Evolutionary conservation across 1,140 invertebrate species (phyloP), one percentile per base, ranked within the genome.

Genomic region (Phenacoccus solenopsis): DNA sequence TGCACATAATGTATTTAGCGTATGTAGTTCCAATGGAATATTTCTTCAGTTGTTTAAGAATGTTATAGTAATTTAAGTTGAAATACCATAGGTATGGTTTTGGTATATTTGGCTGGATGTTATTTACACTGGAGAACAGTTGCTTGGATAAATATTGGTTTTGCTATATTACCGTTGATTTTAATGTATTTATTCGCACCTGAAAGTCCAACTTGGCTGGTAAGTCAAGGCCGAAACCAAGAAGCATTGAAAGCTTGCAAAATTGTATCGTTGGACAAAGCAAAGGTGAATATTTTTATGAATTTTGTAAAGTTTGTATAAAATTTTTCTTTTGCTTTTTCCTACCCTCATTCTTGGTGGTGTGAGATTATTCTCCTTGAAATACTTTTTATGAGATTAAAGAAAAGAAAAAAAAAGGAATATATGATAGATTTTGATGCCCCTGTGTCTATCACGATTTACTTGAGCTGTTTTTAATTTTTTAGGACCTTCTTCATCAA

Each of bases 181-280:
- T 79, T 83, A 75, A 77, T 84, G 16, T 79, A 82, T 75, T 69
- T 85, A 4, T 81, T 83, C 69, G 79, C 89, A 13, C 87, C 87
- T 0, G 89, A 90, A 79, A 88, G 87, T 70, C 89, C 89, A 1
- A 76, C 81, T 0, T 87, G 84, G 83, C 76, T 87, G 0, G 78
- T 86, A 0, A 80, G 81, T 0, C 83, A 83, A 72, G 84, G 82
- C 1, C 77, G 80, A 57, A 76, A 77, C 24, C 81, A 82, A 1
- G 80, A 84, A 61, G 86, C 86, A 5, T 78, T 75, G 20, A 73
- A 75, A 30, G 72, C 74, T 22, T 70, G 74, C 13, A 70, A 70
- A 16, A 73, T 69, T 57, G 49, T 75, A 5, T 67, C 71, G 28
- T 30, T 73, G 27, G 69, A 70, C 61, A 71, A 73, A 30, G 69